Evolutionary conservation across 2,113 vertebrate genomes (phyloP).

Genomic region (Centropus bengalensis): DNA sequence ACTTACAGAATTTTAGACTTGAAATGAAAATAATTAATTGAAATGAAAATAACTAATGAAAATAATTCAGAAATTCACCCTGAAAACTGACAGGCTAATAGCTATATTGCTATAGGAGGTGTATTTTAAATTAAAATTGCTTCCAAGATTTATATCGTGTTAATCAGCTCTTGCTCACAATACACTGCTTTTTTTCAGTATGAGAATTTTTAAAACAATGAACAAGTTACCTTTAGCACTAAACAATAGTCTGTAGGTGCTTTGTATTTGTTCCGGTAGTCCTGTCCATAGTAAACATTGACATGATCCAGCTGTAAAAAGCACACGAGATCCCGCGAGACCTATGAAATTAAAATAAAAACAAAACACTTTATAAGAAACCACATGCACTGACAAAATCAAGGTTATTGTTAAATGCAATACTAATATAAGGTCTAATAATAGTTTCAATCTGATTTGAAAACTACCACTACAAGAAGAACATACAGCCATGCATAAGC

Average conservation of each 20-base stretch:
- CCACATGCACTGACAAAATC: not conserved
- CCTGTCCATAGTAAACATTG: slow-evolving; percentile 96
- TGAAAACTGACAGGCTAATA: not conserved
- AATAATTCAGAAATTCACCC: not conserved
- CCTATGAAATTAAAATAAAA: slow-evolving; percentile 73
- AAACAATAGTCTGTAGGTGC: slow-evolving; percentile 96
- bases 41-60: too few relatives aligned
- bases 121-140: not conserved
- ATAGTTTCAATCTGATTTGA: not conserved
- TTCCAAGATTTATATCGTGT: not conserved
- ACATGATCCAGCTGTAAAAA: slow-evolving; percentile 97
- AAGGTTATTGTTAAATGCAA: not conserved
- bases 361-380: not conserved
- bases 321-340: slow-evolving; percentile 94
- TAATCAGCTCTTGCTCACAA: not conserved
- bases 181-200: not conserved
- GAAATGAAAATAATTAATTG: not conserved
- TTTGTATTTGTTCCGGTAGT: slow-evolving; percentile 97
- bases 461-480: not conserved
- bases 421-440: not conserved
- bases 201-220: not conserved
- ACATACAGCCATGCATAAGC: not conserved
- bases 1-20: not conserved
- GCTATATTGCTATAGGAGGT: not conserved
- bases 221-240: slow-evolving; percentile 87